Evolutionary conservation across 1,140 invertebrate genomes (phyloP).

Genomic region (Drosophila mauritiana): DNA sequence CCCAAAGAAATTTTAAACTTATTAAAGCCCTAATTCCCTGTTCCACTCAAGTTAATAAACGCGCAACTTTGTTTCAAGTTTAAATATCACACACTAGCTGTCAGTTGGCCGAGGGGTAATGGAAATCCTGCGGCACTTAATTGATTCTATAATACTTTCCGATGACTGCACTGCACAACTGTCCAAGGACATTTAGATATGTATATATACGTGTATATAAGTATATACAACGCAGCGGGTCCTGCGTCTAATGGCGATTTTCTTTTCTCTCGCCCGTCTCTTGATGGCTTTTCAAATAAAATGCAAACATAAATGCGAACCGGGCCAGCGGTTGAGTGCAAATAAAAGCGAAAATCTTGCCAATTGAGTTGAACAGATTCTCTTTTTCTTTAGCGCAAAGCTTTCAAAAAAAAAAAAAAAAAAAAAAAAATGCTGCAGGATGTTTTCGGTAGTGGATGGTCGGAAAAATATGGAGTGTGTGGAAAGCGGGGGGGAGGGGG

Average conservation of each 20-base stretch:
- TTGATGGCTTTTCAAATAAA: conserved; percentile 74
- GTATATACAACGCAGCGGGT: conserved; percentile 20
- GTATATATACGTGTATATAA: not conserved
- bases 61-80: conserved; percentile 3
- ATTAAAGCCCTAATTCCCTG: not conserved
- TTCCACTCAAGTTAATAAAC: not conserved
- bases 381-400: conserved; percentile 6
- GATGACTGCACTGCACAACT: conserved; percentile 21
- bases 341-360: conserved; percentile 75
- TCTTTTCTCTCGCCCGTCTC: conserved; percentile 19
- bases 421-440: not conserved
- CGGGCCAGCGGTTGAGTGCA: conserved; percentile 60
- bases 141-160: conserved; percentile 62
- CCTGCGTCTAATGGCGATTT: conserved; percentile 58
- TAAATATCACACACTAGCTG: not conserved
- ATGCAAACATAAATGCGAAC: conserved; percentile 69
- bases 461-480: not conserved
- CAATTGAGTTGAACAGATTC: conserved; percentile 65
- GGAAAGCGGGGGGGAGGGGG: not conserved
- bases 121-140: conserved; percentile 40
- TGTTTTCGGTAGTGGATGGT: not conserved
- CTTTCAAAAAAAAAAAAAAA: not conserved
- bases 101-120: not conserved
- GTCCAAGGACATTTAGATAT: conserved; percentile 29
- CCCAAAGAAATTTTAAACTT: not conserved